Evolutionary conservation across 2,888 invertebrate genomes (phyloP).

Genomic region (Halictus ligatus): DNA sequence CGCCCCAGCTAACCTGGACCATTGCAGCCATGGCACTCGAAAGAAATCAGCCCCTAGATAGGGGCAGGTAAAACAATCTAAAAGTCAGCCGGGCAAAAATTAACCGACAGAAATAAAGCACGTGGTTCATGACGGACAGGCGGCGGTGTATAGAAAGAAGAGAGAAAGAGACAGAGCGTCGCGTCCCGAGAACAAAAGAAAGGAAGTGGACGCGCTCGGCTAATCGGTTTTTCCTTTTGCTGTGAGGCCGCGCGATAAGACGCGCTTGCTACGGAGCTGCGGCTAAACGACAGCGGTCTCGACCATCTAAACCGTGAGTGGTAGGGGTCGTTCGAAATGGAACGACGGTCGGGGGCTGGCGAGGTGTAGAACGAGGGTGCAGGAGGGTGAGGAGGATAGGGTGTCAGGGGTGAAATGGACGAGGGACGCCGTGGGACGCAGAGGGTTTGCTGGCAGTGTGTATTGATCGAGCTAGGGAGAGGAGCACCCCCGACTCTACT

Average conservation of each 20-base stretch:
- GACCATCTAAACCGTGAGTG: slow-evolving; percentile 53
- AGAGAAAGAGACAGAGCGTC: background rate
- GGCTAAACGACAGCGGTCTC: slow-evolving; percentile 62
- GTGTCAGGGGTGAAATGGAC: slow-evolving; percentile 65
- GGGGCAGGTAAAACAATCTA: background rate
- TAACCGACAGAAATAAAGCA: background rate
- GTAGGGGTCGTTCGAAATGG: slow-evolving; percentile 59
- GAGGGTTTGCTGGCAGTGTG: slow-evolving; percentile 78
- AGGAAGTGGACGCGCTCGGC: background rate
- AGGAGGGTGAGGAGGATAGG: slow-evolving; percentile 29
- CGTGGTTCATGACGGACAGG: background rate
- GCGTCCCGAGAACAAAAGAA: background rate
- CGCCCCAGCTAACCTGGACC: no score
- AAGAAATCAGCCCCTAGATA: background rate
- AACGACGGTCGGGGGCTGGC: slow-evolving; percentile 28
- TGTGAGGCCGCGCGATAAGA: slow-evolving; percentile 51
- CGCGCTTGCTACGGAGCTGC: slow-evolving; percentile 34
- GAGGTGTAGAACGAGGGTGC: slow-evolving; percentile 8
- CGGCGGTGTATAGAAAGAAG: background rate
- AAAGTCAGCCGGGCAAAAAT: background rate
- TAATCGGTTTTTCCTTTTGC: slow-evolving; percentile 40
- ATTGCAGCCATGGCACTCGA: background rate
- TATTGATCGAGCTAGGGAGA: slow-evolving; percentile 81
- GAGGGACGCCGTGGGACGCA: slow-evolving; percentile 66
- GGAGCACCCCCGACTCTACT: slow-evolving; percentile 64